Conservation (phyloP, 2,888 invertebrate genomes). For the Pyralis farinalis region DNA sequence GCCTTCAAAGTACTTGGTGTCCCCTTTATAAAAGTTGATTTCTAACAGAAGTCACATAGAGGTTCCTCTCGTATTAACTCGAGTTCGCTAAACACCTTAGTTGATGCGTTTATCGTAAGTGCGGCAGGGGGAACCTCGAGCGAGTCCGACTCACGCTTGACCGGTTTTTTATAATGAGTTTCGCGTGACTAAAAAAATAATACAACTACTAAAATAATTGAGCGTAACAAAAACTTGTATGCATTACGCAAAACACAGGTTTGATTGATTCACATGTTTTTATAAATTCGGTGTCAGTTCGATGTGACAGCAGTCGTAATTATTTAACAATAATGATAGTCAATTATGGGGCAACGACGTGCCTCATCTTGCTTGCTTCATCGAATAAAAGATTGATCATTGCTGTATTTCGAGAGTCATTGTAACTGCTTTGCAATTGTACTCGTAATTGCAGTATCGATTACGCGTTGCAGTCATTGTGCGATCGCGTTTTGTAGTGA, state of each 20-base stretch:
- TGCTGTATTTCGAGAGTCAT: slow-evolving; percentile 19
- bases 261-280: neutral
- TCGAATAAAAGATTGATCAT: slow-evolving; percentile 15
- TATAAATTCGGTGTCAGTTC: neutral
- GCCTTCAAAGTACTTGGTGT: too few relatives aligned
- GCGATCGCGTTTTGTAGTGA: slow-evolving; percentile 6
- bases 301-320: slow-evolving; percentile 8
- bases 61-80: too few relatives aligned
- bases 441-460: slow-evolving; percentile 20
- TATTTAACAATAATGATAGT: slow-evolving; percentile 16
- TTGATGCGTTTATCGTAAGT: too few relatives aligned
- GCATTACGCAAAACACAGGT: neutral
- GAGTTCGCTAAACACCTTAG: too few relatives aligned
- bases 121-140: too few relatives aligned
- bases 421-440: slow-evolving; percentile 12
- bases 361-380: slow-evolving; percentile 22
- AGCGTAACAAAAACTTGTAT: neutral
- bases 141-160: too few relatives aligned
- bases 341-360: slow-evolving; percentile 20
- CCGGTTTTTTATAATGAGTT: too few relatives aligned
- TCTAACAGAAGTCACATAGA: too few relatives aligned
- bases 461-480: slow-evolving; percentile 15
- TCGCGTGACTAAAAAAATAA: too few relatives aligned
- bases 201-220: too few relatives aligned
- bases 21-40: too few relatives aligned